Base-by-base conservation (phyloP, 2,113 vertebrate genomes). In the Hoplias malabaricus region DNA sequence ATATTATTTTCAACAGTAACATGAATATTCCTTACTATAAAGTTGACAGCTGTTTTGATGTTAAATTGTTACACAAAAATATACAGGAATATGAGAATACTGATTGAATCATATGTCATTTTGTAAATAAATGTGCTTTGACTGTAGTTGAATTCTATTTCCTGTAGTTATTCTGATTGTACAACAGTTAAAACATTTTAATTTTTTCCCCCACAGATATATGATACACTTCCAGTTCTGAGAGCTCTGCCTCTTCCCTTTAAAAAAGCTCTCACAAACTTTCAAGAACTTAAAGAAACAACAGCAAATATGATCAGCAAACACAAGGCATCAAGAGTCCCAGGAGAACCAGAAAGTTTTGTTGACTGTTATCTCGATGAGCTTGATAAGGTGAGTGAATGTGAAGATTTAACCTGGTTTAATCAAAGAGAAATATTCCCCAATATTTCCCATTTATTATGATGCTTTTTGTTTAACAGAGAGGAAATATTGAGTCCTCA, bases 321-420 rank as follows among this genome's bases (percentile, higher is more conserved):
- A 14, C 92, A 93, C 82, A 91, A 81, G 76, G 84, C 57, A 57
- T 82, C 91, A 0, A 83, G 87, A 88, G 87, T 91, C n/a, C 85
- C 87, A 21, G 82, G 13, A 0, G 84, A 92, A 33, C 53, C 78
- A 1, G 86, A 85, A 31, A 92, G 92, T 54, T 90, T 87, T 80
- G 90, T 93, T 0, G 91, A 93, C 56, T 87, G 86, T 73, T 93
- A 92, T 73, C 82, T 93, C 57, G 83, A 70, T 0, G 90, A 93
- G 82, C 89, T 92, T 2, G 72, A 83, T 48, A 88, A 86, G 66
- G 61, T 77, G 19, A n/a, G n/a, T n/a, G n/a, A n/a, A 69, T 93
- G 90, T 88, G 91, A 34, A 33, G 59, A 16, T n/a, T 13, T 62
- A 16, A 36, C n/a, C 16, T 80, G 77, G 1, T 9, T 7, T 23